phyloP scores from a whole-genome alignment of 2,113 vertebrate species.

The Haplotaxodon microlepis region DNA sequence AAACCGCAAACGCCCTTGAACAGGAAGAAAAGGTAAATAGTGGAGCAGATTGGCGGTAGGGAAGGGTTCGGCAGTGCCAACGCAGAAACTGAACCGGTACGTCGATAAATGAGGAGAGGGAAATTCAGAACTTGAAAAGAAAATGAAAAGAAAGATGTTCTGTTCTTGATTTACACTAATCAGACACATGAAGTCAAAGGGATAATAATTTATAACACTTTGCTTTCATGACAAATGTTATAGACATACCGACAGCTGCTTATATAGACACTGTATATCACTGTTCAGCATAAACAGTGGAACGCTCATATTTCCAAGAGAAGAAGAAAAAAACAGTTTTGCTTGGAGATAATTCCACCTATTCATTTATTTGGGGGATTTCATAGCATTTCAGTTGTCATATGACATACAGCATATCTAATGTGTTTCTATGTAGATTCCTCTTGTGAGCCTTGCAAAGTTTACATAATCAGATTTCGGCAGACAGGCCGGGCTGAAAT shows the following conservation, averaged over 20 bases:
- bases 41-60: conserved; percentile 16
- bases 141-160: not conserved
- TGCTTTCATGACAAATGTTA: not conserved
- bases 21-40: conserved; percentile 48
- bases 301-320: not conserved
- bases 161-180: conserved; percentile 1
- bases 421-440: conserved; percentile 24
- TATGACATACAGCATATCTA: conserved; percentile 16
- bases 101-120: not conserved
- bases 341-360: not conserved
- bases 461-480: conserved; percentile 37
- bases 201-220: not conserved
- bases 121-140: not conserved
- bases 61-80: conserved; percentile 8
- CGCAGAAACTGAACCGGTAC: conserved; percentile 6
- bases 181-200: not conserved
- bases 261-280: not conserved
- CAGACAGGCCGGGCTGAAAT: not conserved
- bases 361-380: conserved; percentile 14
- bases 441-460: not conserved
- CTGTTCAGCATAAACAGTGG: not conserved
- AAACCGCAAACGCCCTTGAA: conserved; percentile 51
- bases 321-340: not conserved
- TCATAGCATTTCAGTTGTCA: not conserved
- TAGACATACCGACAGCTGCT: not conserved